Evolutionary conservation across 2,797 vertebrate species (phyloP), one percentile per base, ranked within the genome.

Genomic region (Typhlichthys eigenmanni): DNA sequence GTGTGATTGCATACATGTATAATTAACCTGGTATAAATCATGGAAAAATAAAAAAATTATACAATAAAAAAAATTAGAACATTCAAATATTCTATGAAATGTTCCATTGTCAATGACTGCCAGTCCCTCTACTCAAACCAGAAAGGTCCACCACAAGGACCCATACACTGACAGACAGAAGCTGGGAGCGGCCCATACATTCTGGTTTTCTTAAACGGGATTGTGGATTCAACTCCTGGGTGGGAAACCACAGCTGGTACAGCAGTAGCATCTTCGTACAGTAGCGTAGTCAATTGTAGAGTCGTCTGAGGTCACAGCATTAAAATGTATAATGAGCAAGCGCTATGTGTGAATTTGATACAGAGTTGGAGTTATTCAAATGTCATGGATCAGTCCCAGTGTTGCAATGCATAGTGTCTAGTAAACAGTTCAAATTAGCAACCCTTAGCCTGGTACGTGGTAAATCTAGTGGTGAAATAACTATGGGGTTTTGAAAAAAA

Each of bases 241-340:
- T 67, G 62, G 60, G 56, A 78, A 82, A 75, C 75, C 73, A 74
- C 73, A 78, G 45, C 52, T 43, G 13, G 34, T 56, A 24, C 45
- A 63, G 58, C 64, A 69, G 68, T 61, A 62, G 60, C 51, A 62
- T 65, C 19, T 24, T 59, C 8, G 12, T 47, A 53, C 14, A 62
- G 50, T 29, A 64, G 59, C 56, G 47, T 14, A 64, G 34, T 65
- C 56, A 47, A 48, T 50, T 24, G 38, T 54, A 43, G 38, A 38
- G 38, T 43, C 14, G 47, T 53, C 19, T 24, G 48, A 58, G 46
- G 64, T 65, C 34, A 57, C 13, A 65, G 5, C 60, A 50, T 63
- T 69, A 46, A 19, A 64, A 47, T 14, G 45, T 53, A 2, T 13
- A 12, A 12, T 55, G 45, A 32, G 13, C 34, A 2, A 32, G 13